These are phyloP conservation scores for Gyrodactylus bullatarudis DNA, from an alignment of 1,140 invertebrate species.

Conservation along the genomic window DNA sequence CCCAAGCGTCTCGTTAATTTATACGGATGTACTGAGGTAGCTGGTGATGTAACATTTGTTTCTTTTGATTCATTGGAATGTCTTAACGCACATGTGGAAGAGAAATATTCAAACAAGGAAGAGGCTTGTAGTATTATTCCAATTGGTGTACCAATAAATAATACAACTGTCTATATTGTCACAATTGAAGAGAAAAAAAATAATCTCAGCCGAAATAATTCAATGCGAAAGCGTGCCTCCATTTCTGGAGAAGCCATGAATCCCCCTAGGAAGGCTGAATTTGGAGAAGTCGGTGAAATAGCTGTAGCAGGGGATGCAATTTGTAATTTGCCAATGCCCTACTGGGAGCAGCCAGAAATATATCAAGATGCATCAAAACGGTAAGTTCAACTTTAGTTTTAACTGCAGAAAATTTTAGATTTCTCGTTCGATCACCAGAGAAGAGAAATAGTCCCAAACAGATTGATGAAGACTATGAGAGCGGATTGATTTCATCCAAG, in stretches of 20 bases:
- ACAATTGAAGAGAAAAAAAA: not conserved
- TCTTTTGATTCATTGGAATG: not conserved
- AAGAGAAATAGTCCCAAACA: not conserved
- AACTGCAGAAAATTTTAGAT: no score
- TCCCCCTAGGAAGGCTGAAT: not conserved
- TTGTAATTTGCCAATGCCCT: not conserved
- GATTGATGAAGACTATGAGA: not conserved
- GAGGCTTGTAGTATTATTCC: not conserved
- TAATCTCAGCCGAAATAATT: not conserved
- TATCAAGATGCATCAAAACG: not conserved
- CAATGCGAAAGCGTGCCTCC: no score
- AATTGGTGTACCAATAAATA: not conserved
- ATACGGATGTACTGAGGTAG: not conserved
- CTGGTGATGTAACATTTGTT: not conserved
- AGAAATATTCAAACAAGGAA: not conserved
- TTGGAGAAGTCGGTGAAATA: not conserved
- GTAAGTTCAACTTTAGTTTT: no score
- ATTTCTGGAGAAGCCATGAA: no score
- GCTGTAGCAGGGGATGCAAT: not conserved
- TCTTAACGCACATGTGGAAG: not conserved
- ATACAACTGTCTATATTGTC: not conserved
- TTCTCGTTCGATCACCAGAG: not conserved
- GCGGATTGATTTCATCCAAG: not conserved
- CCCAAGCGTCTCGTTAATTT: not conserved
- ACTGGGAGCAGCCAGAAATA: not conserved